Base-by-base conservation (phyloP, 1,140 invertebrate species). In the Aphidius ervi region DNA sequence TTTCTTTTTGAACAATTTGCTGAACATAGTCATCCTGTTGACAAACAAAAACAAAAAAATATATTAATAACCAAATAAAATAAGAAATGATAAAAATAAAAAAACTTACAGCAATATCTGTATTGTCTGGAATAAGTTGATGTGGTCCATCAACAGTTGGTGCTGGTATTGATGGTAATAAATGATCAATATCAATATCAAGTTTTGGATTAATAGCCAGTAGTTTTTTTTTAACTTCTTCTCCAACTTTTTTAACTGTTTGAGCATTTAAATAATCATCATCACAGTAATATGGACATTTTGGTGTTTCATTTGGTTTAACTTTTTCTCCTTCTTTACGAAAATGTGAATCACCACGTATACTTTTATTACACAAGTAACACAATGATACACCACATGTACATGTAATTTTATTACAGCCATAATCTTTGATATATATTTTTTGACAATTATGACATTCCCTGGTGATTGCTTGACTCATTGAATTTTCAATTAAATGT, bases 321-420 rank as follows among this genome's bases (percentile, higher is more conserved):
- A 31, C 4, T 31, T 31, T 31, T 31, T 31, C 23, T 48, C 78
- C 78, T 64, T 80, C 70, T 31, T 77, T 78, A 62, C 78, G 72
- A 70, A 89, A 89, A 72, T 88, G 88, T 4, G 66, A 61, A 67
- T 89, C 88, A 69, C 82, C 79, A 2, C 72, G 80, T 9, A 87
- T 75, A 5, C 81, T 80, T 67, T 81, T 63, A 43, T 84, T 75
- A 67, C 88, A 89, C 5, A 88, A 68, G 66, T 89, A 90, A 69
- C 88, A 90, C 83, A 87, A 87, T 6, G 69, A 75, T 3, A 85
- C 85, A 3, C 87, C 87, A 78, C 88, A 90, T 0, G 71, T 46
- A 73, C 88, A 90, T 3, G 78, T 83, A 82, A 89, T 89, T 70
- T 86, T 88, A 65, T 90, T 89, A 67, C 88, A 89, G 4, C 88